A percentile compares a stretch with the other conserved stretches of the same genome.
Conservation (phyloP, 2,113 vertebrate genomes). For the Tragelaphus strepsiceros region DNA sequence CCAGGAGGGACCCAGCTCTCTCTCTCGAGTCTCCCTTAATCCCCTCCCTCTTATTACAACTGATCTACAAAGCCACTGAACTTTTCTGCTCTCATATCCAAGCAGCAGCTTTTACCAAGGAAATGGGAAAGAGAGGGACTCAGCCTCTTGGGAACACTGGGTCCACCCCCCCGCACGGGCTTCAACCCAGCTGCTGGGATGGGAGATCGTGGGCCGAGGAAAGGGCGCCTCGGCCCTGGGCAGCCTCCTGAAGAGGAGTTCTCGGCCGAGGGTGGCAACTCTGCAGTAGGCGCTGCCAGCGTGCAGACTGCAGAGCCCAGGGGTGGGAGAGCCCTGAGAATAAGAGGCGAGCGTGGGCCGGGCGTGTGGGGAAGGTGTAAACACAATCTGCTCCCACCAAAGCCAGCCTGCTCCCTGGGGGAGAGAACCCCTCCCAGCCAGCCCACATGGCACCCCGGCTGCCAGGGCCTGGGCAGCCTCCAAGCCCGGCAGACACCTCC, state of each 20-base stretch:
- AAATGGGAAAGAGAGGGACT: neutral
- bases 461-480: neutral
- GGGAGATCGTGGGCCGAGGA: neutral
- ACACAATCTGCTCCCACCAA: conserved; percentile 62
- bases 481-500: neutral
- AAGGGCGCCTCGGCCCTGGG: neutral
- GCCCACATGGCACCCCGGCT: conserved; percentile 55
- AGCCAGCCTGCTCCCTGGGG: conserved; percentile 46
- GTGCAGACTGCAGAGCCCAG: neutral
- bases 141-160: neutral
- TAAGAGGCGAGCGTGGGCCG: conserved; percentile 27
- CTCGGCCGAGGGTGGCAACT: neutral
- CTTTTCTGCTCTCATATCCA: neutral
- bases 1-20: neutral
- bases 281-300: neutral
- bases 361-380: conserved; percentile 60
- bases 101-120: neutral
- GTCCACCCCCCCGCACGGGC: neutral
- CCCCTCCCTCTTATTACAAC: neutral
- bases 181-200: neutral
- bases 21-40: neutral
- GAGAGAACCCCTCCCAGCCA: neutral
- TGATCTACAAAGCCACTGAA: neutral
- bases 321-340: conserved; percentile 52
- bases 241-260: neutral